Base-by-base conservation (phyloP, 2,888 invertebrate species). In the Mycalesis mineus region DNA sequence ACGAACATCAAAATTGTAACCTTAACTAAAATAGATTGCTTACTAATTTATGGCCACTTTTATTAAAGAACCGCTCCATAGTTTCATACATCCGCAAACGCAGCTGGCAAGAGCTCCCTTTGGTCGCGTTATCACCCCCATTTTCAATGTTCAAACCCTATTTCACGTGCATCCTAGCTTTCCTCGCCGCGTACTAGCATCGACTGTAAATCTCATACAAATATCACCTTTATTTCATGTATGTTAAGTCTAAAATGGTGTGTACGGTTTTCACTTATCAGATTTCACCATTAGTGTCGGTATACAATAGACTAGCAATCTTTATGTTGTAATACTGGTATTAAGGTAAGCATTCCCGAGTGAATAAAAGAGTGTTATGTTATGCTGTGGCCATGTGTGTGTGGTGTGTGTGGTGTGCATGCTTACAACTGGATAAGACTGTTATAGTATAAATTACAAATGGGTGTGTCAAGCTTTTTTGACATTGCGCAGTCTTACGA, bases 41-140 rank as follows among this genome's bases (percentile, higher is more conserved):
- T n/a, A n/a, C n/a, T n/a, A 11, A 11, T 33, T 33, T 33, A 33
- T 6, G 7, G 33, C 1, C 33, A 33, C 1, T 36, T 36, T 9
- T 36, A 11, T 11, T 36, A 4, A 11, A 4, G 11, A 36, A 36
- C 47, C 14, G 9, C 47, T 48, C 60, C 51, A 45, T 9, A 40
- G 0, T 51, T 56, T 49, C 49, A 7, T 48, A 44, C n/a, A 14
- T 55, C 57, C 37, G 11, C 15, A 55, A 28, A 17, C 15, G 29
- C 41, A 40, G 55, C 53, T 40, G 42, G 55, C 63, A 60, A 61
- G 59, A 61, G 63, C 63, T 62, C 61, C 63, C 63, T 37, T 58
- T 54, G 58, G 65, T 55, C 58, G 48, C 60, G 64, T 64, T 64
- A 64, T 62, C 64, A 55, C 58, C 55, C 56, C 57, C 60, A 57